Conservation (phyloP, 2,113 vertebrate species). For the Nothoprocta perdicaria region DNA sequence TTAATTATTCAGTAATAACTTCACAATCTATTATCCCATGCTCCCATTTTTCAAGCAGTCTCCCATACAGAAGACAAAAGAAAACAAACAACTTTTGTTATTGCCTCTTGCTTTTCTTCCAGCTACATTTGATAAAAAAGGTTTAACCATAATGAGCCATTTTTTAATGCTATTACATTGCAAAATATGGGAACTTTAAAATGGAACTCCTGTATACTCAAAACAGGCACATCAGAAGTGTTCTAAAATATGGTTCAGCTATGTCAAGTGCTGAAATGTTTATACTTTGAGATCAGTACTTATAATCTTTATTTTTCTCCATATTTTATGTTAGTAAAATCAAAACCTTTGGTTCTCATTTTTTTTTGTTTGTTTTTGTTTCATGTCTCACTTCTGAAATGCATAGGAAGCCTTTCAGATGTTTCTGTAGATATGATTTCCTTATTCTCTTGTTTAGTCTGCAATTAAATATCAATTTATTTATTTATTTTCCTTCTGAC, state of each 20-base stretch:
- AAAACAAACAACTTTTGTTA: neutral
- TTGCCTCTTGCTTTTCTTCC: neutral
- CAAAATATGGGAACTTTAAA: neutral
- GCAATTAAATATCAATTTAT: too few species aligned
- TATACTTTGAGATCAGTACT: neutral
- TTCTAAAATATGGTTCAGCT: neutral
- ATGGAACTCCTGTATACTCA: neutral
- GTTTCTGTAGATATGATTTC: neutral
- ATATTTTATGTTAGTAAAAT: neutral
- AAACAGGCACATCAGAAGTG: neutral
- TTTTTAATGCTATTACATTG: neutral
- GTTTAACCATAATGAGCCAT: neutral
- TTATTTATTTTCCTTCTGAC: neutral
- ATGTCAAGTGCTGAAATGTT: neutral
- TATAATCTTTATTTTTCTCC: neutral
- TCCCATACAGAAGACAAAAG: neutral
- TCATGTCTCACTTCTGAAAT: neutral
- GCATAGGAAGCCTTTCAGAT: neutral
- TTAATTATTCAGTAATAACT: neutral
- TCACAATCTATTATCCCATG: neutral
- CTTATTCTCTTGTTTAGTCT: neutral
- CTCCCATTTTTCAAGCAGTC: neutral
- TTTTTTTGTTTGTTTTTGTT: neutral
- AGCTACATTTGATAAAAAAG: neutral
- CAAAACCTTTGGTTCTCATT: neutral